Base-by-base conservation (phyloP, 2,888 invertebrate genomes). In the Palloptera scutellata region DNA sequence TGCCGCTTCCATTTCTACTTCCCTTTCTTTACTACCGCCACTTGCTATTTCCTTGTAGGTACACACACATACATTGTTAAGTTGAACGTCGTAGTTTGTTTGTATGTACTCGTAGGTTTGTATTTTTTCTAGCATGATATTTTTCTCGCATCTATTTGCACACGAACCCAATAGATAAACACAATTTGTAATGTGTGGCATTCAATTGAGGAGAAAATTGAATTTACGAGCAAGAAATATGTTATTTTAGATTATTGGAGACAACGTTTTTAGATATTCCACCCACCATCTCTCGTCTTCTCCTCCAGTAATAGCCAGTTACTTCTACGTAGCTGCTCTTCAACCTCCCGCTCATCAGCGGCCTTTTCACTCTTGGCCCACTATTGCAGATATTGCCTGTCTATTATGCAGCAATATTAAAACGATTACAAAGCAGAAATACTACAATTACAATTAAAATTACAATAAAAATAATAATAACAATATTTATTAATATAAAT, bases 181-280 rank as follows among this genome's bases (percentile, higher is more conserved):
- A 76, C 73, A 72, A 76, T 75, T 74, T 73, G 73, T 76, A 76
- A 76, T 75, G 78, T 76, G 76, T 76, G 74, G 69, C 73, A 74
- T 75, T 76, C 74, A 77, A 79, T 79, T 79, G 76, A 71, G 73
- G 69, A 77, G 77, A 78, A 80, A 80, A 79, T 79, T 76, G 74
- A 79, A 78, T 78, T 79, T 75, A 71, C 74, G 68, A 75, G 70
- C 62, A 51, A 68, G 66, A 71, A 69, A 72, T 73, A 68, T 72
- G 71, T 71, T 72, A 69, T 71, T 69, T 57, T 52, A 64, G 60
- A 57, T 61, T 61, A 66, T 68, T 64, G 64, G 61, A 61, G 45
- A 43, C 40, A 10, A 5, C 40, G 30, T 30, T 30, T 41, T n/a
- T 41, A 13, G 42, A 13, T 52, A 52, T n/a, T n/a, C 6, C 30